These are phyloP conservation scores for Hyles euphorbiae DNA, from an alignment of 1,140 invertebrate species.

Conservation along the genomic window DNA sequence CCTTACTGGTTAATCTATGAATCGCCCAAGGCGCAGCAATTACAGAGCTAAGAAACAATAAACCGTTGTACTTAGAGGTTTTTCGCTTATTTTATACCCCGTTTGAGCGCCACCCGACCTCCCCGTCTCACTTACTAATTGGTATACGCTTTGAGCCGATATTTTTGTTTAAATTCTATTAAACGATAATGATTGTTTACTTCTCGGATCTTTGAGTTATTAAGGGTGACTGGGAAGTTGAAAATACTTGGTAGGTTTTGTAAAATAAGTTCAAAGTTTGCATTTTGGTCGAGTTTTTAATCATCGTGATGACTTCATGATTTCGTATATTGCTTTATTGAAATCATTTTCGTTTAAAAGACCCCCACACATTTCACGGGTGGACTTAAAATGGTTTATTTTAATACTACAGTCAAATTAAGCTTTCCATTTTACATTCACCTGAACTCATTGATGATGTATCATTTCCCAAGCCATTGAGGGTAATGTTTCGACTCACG, in stretches of 20 bases:
- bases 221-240: not conserved
- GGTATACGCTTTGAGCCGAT: slow-evolving; percentile 19
- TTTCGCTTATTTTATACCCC: slow-evolving; percentile 24
- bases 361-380: too few species aligned
- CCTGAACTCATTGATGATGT: too few species aligned
- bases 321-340: too few species aligned
- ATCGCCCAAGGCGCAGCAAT: slow-evolving; percentile 26
- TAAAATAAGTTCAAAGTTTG: too few species aligned
- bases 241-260: not conserved
- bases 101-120: slow-evolving; percentile 19
- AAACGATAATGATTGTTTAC: slow-evolving; percentile 13
- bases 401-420: too few species aligned
- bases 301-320: too few species aligned
- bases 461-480: too few species aligned
- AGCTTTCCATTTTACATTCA: too few species aligned
- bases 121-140: slow-evolving; percentile 27
- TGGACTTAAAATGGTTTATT: too few species aligned
- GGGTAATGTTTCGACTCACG: too few species aligned
- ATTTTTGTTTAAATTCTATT: slow-evolving; percentile 19
- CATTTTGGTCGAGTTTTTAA: too few species aligned
- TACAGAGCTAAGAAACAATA: slow-evolving; percentile 26
- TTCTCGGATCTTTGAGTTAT: slow-evolving; percentile 3
- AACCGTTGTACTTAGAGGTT: slow-evolving; percentile 24
- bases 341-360: too few species aligned
- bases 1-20: slow-evolving; percentile 3